phyloP scores from a whole-genome alignment of 2,888 invertebrate species.

The Trichogramma evanescens region DNA sequence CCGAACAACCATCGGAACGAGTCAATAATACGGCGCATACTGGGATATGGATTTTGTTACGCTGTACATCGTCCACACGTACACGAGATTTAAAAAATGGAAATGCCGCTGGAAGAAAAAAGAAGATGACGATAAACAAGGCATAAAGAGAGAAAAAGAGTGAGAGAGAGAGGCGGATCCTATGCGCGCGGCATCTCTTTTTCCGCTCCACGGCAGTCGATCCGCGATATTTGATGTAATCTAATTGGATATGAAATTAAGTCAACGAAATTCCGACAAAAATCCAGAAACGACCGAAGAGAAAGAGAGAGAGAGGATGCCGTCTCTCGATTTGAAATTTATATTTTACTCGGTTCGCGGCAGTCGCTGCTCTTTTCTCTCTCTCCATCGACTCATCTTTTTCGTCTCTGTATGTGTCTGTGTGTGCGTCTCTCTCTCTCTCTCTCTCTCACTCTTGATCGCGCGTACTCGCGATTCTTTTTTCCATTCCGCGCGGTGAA shows the following conservation, averaged over 20 bases:
- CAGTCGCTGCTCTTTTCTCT: slow-evolving; percentile 18
- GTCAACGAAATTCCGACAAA: slow-evolving; percentile 42
- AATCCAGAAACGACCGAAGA: slow-evolving; percentile 29
- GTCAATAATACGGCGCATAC: no score
- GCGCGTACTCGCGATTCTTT: slow-evolving; percentile 19
- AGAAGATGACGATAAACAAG: no score
- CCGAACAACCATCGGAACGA: no score
- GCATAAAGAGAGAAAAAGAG: no score
- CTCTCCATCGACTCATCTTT: neutral
- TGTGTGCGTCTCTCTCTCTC: slow-evolving; percentile 26
- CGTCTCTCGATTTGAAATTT: slow-evolving; percentile 24
- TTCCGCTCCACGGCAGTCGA: slow-evolving; percentile 23
- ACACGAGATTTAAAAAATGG: no score
- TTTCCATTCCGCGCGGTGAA: slow-evolving; percentile 2
- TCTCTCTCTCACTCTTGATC: slow-evolving; percentile 18
- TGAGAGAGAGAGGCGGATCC: slow-evolving; percentile 16
- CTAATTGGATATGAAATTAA: slow-evolving; percentile 46
- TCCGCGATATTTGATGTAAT: slow-evolving; percentile 31
- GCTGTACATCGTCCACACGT: no score
- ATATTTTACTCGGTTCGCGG: slow-evolving; percentile 19
- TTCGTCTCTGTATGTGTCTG: slow-evolving; percentile 9
- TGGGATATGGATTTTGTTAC: no score
- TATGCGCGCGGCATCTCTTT: slow-evolving; percentile 32
- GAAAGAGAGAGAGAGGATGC: slow-evolving; percentile 17
- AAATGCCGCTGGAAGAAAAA: no score